Percentiles rank a stretch among this genome's conserved stretches.
Conservation (phyloP, 2,797 vertebrate genomes). For the Hirundo rustica region DNA sequence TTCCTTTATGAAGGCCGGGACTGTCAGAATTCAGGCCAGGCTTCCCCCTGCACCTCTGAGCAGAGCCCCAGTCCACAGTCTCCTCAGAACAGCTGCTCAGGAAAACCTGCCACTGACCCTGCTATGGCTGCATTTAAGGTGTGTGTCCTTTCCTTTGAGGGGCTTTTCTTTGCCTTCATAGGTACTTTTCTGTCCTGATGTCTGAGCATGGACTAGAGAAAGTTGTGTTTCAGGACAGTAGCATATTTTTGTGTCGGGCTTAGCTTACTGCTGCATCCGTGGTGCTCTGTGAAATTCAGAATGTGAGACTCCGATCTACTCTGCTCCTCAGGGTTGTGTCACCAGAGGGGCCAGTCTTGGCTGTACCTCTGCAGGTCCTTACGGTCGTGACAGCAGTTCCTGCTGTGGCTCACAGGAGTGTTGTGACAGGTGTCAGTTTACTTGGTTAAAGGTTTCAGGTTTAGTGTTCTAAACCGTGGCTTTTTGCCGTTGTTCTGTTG, state of each 20-base stretch:
- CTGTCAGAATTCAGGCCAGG: slow-evolving; percentile 82
- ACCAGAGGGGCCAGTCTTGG: neutral
- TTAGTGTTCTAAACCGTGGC: neutral
- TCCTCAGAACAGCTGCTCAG: slow-evolving; percentile 82
- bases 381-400: neutral
- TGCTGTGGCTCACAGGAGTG: neutral
- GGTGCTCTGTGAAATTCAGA: neutral
- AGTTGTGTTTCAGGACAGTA: neutral
- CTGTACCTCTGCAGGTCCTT: slow-evolving; percentile 4
- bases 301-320: neutral
- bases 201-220: neutral
- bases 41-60: slow-evolving; percentile 85
- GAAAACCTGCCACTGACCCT: slow-evolving; percentile 81
- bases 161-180: neutral
- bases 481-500: slow-evolving; percentile 26
- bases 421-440: neutral
- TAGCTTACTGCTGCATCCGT: neutral
- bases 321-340: neutral
- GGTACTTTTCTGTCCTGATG: neutral
- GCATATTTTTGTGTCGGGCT: neutral
- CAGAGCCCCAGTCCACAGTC: slow-evolving; percentile 90
- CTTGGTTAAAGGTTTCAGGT: neutral
- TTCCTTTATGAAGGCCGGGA: slow-evolving; percentile 75
- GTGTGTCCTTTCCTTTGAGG: neutral
- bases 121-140: slow-evolving; percentile 73